phyloP scores from a whole-genome alignment of 2,113 vertebrate genomes.

The Aspidoscelis tigris region DNA sequence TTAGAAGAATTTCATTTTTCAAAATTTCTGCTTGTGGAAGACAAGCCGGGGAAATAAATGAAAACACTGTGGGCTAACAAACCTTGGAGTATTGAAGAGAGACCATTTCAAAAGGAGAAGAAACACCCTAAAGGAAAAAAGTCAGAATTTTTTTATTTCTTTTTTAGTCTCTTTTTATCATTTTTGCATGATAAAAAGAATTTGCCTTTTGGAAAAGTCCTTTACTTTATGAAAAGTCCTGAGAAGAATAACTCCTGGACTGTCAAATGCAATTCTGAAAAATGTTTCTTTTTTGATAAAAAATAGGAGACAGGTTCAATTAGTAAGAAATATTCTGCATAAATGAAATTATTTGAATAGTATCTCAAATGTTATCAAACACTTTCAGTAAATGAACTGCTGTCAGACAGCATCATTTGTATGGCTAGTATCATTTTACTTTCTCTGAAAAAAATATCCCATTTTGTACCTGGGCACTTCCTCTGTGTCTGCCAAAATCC shows the following conservation, averaged over 20 bases:
- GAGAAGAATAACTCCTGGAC: constrained; percentile 74
- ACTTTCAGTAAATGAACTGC: constrained; percentile 77
- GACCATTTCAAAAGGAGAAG: constrained; percentile 60
- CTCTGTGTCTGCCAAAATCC: constrained; percentile 35
- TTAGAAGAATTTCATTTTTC: constrained; percentile 75
- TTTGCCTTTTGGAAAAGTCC: constrained; percentile 64
- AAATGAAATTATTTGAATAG: constrained; percentile 81
- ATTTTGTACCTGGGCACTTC: constrained; percentile 50
- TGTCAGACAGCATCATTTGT: constrained; percentile 61
- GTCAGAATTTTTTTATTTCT: constrained; percentile 4
- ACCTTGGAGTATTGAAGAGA: constrained; percentile 53
- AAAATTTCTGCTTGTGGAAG: constrained; percentile 61
- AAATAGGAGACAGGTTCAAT: constrained; percentile 80
- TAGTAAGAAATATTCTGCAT: constrained; percentile 75
- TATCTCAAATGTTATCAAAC: constrained; percentile 73
- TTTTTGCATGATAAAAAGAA: constrained; percentile 54
- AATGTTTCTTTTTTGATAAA: constrained; percentile 81
- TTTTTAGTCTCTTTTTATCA: constrained; percentile 58
- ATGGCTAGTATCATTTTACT: constrained; percentile 37
- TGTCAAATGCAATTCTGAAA: constrained; percentile 74
- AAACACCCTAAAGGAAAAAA: constrained; percentile 47
- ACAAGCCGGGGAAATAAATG: constrained; percentile 65
- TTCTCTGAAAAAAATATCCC: background rate
- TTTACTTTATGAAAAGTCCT: constrained; percentile 69
- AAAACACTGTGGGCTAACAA: constrained; percentile 67